Evolutionary conservation across 2,888 invertebrate species (phyloP).

Genomic region (Oasisia sp.): DNA sequence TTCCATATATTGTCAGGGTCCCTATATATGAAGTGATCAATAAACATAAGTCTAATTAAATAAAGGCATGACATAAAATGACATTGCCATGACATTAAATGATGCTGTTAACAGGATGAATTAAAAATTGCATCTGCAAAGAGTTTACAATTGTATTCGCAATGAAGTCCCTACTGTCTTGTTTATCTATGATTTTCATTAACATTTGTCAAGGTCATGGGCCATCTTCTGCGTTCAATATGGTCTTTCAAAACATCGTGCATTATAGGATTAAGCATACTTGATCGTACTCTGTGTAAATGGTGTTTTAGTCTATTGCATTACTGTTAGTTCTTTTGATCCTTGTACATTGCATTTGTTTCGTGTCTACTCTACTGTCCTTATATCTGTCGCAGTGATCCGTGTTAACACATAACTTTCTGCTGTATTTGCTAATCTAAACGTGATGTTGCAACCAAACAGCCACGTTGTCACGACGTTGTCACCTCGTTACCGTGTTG

Average conservation of each 20-base stretch:
- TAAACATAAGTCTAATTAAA: too few species aligned
- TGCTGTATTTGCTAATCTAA: neutral
- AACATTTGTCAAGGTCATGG: neutral
- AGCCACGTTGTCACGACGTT: neutral
- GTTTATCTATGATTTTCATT: neutral
- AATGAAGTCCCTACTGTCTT: too few species aligned
- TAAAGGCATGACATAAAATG: too few species aligned
- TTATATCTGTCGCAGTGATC: neutral
- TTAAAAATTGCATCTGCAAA: too few species aligned
- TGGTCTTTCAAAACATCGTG: neutral
- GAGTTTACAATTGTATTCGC: too few species aligned
- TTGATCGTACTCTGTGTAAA: neutral
- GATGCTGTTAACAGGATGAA: too few species aligned
- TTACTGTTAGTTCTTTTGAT: too few species aligned
- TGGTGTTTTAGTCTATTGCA: neutral
- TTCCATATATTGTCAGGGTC: too few species aligned
- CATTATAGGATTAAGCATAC: neutral
- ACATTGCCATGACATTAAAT: too few species aligned
- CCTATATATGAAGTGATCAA: too few species aligned
- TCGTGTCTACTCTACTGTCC: neutral
- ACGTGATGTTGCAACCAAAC: slow-evolving; percentile 31
- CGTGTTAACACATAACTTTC: neutral
- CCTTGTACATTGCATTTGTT: too few species aligned
- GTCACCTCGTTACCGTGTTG: neutral
- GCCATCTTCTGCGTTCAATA: neutral